phyloP scores from a whole-genome alignment of 2,888 invertebrate species.

The Eristalis arbustorum region DNA sequence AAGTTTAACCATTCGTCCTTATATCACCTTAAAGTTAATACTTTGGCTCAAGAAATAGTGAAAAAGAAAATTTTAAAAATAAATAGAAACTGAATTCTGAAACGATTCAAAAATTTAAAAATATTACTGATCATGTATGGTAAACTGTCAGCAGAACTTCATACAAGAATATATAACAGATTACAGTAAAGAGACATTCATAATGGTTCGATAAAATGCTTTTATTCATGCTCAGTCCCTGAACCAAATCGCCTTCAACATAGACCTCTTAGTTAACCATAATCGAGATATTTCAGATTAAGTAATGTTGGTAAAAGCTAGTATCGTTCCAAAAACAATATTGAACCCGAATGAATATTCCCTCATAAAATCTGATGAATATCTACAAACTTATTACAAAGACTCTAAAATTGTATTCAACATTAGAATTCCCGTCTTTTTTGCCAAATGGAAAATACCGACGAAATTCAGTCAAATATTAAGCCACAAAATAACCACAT shows the following conservation, averaged over 20 bases:
- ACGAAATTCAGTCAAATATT: too few relatives aligned
- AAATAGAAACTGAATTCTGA: conserved; percentile 19
- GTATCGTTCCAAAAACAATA: conserved; percentile 18
- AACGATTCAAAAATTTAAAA: conserved; percentile 39
- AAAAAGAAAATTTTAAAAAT: too few relatives aligned
- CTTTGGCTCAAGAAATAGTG: too few relatives aligned
- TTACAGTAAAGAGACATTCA: background rate
- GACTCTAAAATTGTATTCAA: conserved; percentile 11
- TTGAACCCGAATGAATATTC: conserved; percentile 22
- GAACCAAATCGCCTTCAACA: conserved; percentile 24
- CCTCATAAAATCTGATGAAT: conserved; percentile 16
- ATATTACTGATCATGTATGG: conserved; percentile 26
- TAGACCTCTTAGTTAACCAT: conserved; percentile 25
- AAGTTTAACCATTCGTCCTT: too few relatives aligned
- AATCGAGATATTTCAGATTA: conserved; percentile 24
- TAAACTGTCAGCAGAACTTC: conserved; percentile 23
- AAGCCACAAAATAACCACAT: too few relatives aligned
- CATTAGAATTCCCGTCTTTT: conserved; percentile 15
- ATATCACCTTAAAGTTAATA: too few relatives aligned
- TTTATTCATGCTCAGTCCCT: conserved; percentile 8
- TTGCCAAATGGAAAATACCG: too few relatives aligned
- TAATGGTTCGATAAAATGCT: background rate
- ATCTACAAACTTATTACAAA: background rate
- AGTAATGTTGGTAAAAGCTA: conserved; percentile 15
- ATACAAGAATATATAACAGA: conserved; percentile 6